Base-by-base conservation (phyloP, 1,140 invertebrate species). In the Sogatella furcifera region DNA sequence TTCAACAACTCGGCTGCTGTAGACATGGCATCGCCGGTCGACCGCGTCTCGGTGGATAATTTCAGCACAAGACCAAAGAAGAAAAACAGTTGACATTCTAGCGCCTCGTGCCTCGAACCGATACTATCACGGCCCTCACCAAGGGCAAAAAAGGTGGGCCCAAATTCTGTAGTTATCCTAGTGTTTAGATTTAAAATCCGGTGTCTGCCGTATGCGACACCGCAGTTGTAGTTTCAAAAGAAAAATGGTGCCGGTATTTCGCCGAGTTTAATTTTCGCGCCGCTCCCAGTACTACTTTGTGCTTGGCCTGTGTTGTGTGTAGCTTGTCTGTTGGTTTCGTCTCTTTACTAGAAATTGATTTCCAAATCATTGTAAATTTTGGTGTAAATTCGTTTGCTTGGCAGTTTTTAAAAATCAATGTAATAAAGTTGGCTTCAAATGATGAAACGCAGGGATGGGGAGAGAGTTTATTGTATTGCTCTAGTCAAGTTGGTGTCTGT, bases 11-110 rank as follows among this genome's bases (percentile, higher is more conserved):
- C n/a, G n/a, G n/a, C n/a, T n/a, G 67, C 68, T 68, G 68, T 75
- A 74, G 75, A 75, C 76, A 78, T 78, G 77, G 76, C 76, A 73
- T 69, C 73, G 61, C 69, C 73, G 61, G 56, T 63, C 65, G 63
- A 57, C 34, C 60, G 70, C 62, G 71, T 69, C 66, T 69, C 71
- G 67, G 72, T 71, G 67, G 71, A 74, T 72, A 70, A 74, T 74
- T 74, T 71, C 68, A 73, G 71, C 67, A 72, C 71, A 64, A 70
- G 74, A 64, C 71, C 75, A 59, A 77, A 74, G 70, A 76, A 77
- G 73, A 77, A 75, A 75, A 72, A 72, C 70, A 78, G 76, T 76
- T 77, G 76, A 77, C 76, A 71, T 66, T 70, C 62, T 67, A 67
- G 8, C 59, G 15, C 14, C 22, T 19, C 24, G 41, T 41, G 55